Evolutionary conservation across 64 coral and sea anemone species (phyloP), one percentile per base, ranked within the genome.

Genomic region (Trachythela sp.): DNA sequence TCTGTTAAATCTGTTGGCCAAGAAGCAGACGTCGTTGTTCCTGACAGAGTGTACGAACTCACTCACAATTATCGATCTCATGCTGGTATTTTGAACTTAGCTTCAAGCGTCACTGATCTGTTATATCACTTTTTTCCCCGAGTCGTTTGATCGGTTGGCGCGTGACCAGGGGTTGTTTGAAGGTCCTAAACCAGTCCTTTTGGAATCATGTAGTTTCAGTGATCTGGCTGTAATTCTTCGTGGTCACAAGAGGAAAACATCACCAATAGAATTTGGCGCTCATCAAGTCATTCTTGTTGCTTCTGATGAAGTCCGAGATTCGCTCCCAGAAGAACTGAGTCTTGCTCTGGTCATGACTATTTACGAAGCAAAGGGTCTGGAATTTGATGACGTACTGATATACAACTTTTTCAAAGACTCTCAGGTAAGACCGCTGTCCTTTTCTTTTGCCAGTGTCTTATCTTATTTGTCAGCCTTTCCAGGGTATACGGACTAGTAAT

Each of bases 11-110:
- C 30, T 17, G 86, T 43, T n/a, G 41, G 67, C 2, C 52, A 77
- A 15, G 87, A 88, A 32, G 83, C 76, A 13, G 51, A 50, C 40
- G 91, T 94, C 8, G 75, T 83, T 40, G 94, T 95, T 37, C 96
- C 96, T 6, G 92, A 98, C 70, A 87, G 77, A 30, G 86, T 94
- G 0, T 98, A 98, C 58, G 93, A 98, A 37, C 83, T 98, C 14
- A 93, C 91, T 2, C 93, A 98, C 93, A 98, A 98, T 52, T 98
- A 98, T 68, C 88, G 95, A 14, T 98, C 95, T 22, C 95, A 98
- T 87, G 89, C 95, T 13, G 95, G 95, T 17, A 98, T 98, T 41
- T 86, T 98, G 13, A 56, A 84, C 26, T 83, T 98, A 15, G 95
- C 95, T 13, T 98, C 93, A 27, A 92, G 95, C 14, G 89, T 98